Evolutionary conservation across 2,113 vertebrate species (phyloP).

Genomic region (Hypocryptadius cinnamomeus): DNA sequence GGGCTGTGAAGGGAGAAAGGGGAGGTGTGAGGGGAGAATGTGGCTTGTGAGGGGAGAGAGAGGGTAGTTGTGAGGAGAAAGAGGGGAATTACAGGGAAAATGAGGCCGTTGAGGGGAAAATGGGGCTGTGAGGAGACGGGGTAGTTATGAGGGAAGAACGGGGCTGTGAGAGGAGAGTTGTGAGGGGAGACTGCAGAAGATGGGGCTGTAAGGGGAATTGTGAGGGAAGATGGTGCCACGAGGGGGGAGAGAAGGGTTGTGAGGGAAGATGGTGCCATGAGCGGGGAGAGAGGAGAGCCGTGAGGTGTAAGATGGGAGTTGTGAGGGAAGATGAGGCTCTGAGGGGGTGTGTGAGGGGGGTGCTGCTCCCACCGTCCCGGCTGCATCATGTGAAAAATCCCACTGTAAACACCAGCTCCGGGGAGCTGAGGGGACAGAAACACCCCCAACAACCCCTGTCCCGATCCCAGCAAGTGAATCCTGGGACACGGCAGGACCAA

Average conservation of each 20-base stretch:
- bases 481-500: not conserved
- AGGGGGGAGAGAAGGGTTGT: not conserved
- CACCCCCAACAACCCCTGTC: not conserved
- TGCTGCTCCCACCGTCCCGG: accelerated
- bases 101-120: no score
- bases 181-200: no score
- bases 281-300: not conserved
- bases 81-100: no score
- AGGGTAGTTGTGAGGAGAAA: no score
- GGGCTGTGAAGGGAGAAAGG: no score
- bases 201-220: no score
- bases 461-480: accelerated
- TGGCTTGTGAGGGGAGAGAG: no score
- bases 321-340: not conserved
- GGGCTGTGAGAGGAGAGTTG: no score
- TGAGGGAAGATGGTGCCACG: not conserved
- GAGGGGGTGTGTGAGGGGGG: no score
- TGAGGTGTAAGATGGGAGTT: not conserved
- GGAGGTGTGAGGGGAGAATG: no score
- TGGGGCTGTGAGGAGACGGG: no score
- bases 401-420: not conserved
- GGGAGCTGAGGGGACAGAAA: not conserved
- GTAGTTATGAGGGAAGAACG: not conserved
- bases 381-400: not conserved
- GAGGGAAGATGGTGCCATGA: not conserved